Conservation (phyloP, 2,888 invertebrate species). For the Tineola bisselliella region DNA sequence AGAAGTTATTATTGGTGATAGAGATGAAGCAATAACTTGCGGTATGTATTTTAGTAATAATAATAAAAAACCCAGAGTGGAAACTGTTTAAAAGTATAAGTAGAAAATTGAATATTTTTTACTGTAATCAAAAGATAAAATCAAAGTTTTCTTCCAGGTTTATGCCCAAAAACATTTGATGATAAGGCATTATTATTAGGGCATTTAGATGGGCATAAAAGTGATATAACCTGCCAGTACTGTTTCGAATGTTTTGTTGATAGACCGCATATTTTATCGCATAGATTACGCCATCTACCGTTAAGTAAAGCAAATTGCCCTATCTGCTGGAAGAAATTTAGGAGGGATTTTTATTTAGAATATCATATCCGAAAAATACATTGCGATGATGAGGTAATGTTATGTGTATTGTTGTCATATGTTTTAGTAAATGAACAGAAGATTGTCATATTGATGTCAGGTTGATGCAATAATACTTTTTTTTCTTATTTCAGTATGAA, state of each 20-base stretch:
- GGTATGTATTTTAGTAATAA: neutral
- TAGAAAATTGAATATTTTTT: too few species aligned
- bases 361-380: conserved; percentile 35
- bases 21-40: neutral
- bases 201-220: conserved; percentile 35
- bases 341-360: conserved; percentile 26
- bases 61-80: too few species aligned
- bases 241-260: conserved; percentile 27
- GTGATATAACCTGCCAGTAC: conserved; percentile 24
- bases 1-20: neutral
- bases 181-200: conserved; percentile 20
- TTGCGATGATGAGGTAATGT: conserved; percentile 30
- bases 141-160: conserved; percentile 26
- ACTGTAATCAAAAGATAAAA: too few species aligned
- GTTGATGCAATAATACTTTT: too few species aligned
- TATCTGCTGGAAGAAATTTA: conserved; percentile 28
- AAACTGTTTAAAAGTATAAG: too few species aligned
- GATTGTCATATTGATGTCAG: too few species aligned
- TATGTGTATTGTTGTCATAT: too few species aligned
- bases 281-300: conserved; percentile 30
- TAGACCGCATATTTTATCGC: conserved; percentile 32
- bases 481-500: conserved; percentile 25
- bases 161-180: conserved; percentile 28
- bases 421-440: too few species aligned
- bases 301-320: conserved; percentile 28